Evolutionary conservation across 2,888 invertebrate species (phyloP).

Genomic region (Laspeyria flexula): DNA sequence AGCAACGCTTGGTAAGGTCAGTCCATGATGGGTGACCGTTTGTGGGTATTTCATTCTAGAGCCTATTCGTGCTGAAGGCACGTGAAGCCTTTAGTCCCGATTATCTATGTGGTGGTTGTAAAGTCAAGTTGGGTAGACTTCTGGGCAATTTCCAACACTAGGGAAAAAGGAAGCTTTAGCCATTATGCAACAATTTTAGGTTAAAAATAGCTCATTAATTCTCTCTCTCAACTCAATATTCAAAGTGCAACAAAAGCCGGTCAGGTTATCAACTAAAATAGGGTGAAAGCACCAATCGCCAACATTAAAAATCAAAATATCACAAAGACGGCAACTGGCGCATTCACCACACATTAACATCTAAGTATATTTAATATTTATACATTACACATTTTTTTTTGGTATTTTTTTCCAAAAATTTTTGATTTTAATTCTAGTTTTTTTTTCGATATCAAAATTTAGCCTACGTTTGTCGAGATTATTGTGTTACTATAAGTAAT

Average conservation of each 20-base stretch:
- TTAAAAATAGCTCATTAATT: too few relatives aligned
- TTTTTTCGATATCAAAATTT: constrained; percentile 11
- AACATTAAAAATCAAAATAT: constrained; percentile 3
- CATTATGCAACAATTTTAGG: too few relatives aligned
- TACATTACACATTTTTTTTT: constrained; percentile 45
- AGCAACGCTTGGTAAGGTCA: too few relatives aligned
- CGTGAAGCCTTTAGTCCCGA: too few relatives aligned
- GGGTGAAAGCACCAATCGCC: constrained; percentile 8
- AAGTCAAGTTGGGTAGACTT: too few relatives aligned
- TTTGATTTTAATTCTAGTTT: constrained; percentile 39
- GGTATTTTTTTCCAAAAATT: constrained; percentile 55
- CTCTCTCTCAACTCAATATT: not conserved
- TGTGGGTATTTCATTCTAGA: too few relatives aligned
- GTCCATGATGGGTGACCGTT: too few relatives aligned
- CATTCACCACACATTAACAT: constrained; percentile 1
- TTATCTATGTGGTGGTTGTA: too few relatives aligned
- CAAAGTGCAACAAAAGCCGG: not conserved
- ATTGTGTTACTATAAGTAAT: constrained; percentile 1
- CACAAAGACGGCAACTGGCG: constrained; percentile 3
- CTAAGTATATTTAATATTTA: constrained; percentile 16
- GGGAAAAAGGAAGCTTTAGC: too few relatives aligned
- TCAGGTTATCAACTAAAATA: too few relatives aligned
- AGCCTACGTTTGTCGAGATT: not conserved
- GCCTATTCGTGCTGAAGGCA: too few relatives aligned
- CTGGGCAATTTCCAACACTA: too few relatives aligned